These are phyloP conservation scores for Falco naumanni DNA, from an alignment of 2,797 vertebrate genomes.

Conservation along the genomic window DNA sequence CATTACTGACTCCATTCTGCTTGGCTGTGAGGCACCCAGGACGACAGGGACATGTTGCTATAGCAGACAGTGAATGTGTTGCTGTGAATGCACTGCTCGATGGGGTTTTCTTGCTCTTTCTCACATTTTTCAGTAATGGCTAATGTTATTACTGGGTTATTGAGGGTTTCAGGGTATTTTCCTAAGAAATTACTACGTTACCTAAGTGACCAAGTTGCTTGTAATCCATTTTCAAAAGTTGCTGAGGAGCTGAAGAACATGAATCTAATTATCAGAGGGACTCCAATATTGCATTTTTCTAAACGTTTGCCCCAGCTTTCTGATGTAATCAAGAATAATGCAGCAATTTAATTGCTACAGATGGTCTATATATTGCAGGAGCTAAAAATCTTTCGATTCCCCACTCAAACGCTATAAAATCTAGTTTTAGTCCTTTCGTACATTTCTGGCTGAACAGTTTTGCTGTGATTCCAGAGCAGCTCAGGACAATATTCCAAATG, in stretches of 20 bases:
- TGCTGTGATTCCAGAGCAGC: not conserved
- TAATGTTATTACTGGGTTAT: not conserved
- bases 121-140: not conserved
- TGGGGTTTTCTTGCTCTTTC: not conserved
- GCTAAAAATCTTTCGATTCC: not conserved
- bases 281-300: not conserved
- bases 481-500: not conserved
- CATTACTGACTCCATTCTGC: no score
- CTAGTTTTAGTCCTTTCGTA: not conserved
- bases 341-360: not conserved
- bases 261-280: slow-evolving; percentile 9
- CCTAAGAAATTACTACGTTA: not conserved
- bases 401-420: not conserved
- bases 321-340: not conserved
- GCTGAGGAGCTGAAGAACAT: not conserved
- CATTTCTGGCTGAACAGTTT: not conserved
- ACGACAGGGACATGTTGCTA: not conserved
- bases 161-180: not conserved
- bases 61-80: fast-evolving
- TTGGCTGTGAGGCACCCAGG: not conserved
- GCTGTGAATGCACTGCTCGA: not conserved
- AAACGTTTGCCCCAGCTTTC: not conserved
- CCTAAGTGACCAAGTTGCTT: not conserved
- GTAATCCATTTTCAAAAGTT: not conserved
- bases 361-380: not conserved